Base-by-base conservation (phyloP, 2,797 vertebrate genomes). In the Neosilurus mollespiculum region DNA sequence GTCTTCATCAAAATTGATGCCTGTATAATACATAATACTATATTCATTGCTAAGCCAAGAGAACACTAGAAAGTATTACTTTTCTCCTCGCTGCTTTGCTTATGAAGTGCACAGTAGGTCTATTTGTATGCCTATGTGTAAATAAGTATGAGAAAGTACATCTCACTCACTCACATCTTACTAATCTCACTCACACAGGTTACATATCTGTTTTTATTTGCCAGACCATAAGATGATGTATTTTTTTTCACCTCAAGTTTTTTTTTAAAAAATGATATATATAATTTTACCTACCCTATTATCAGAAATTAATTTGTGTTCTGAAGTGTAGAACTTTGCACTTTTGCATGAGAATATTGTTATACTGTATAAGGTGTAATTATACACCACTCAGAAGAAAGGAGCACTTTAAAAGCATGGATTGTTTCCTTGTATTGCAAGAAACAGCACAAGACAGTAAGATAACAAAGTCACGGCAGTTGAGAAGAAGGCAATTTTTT, bases 241-340 rank as follows among this genome's bases (percentile, higher is more conserved):
- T 90, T 87, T 90, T 88, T 91, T 91, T 92, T 92, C 92, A 91
- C 94, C 93, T 30, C 1, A 30, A 30, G 30, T 30, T 30, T 30
- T 91, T 91, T 91, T 94, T 90, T 91, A 86, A 88, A 56, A 77
- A 77, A 77, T 43, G 43, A 4, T 43, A 43, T 15, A 43, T 61
- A 43, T 61, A 0, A n/a, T 61, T 54, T 75, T 77, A n/a, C 30
- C 12, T 92, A 87, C 86, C 88, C 87, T 70, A 22, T 86, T 86
- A 84, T 85, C 90, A 81, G 87, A 89, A 88, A 37, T 77, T 61
- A 61, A 61, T 61, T 65, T 87, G 90, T 87, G 90, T 93, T 92
- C 89, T 87, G 88, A 90, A 65, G 86, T 86, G 89, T 85, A 91
- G 90, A 90, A 91, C 84, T 83, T 93, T 93, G 91, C 90, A 92